Conservation (phyloP, 1,140 invertebrate species). For the Vollenhovia emeryi region DNA sequence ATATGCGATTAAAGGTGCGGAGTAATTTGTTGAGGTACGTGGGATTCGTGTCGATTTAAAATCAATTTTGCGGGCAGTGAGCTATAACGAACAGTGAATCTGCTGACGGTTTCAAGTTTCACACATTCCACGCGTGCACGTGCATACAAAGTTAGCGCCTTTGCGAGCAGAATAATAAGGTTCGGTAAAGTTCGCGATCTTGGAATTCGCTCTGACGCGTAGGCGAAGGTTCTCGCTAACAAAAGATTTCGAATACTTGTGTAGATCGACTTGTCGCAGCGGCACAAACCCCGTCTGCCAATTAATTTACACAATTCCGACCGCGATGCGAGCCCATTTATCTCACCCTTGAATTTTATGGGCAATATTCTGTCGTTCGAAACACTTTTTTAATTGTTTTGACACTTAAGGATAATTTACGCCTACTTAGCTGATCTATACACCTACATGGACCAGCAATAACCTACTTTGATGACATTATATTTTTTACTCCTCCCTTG, state of each 20-base stretch:
- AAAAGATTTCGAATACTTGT: neutral
- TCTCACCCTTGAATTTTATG: neutral
- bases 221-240: neutral
- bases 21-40: neutral
- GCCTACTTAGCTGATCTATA: too few relatives aligned
- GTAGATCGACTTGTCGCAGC: slow-evolving; percentile 73
- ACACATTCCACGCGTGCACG: neutral
- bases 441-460: too few relatives aligned
- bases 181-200: neutral
- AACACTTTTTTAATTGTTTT: neutral
- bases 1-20: neutral
- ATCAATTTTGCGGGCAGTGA: neutral
- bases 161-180: neutral
- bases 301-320: slow-evolving; percentile 80
- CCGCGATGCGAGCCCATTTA: neutral
- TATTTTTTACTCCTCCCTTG: too few relatives aligned
- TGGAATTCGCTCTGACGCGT: neutral
- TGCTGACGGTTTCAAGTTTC: slow-evolving; percentile 60
- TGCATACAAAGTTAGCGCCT: neutral
- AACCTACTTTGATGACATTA: too few relatives aligned
- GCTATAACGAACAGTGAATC: neutral
- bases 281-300: slow-evolving; percentile 69
- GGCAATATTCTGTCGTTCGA: neutral
- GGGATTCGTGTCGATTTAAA: neutral
- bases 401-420: too few relatives aligned